Evolutionary conservation across 1,140 invertebrate genomes (phyloP), one percentile per base, ranked within the genome.

Genomic region (Diorhabda sublineata): DNA sequence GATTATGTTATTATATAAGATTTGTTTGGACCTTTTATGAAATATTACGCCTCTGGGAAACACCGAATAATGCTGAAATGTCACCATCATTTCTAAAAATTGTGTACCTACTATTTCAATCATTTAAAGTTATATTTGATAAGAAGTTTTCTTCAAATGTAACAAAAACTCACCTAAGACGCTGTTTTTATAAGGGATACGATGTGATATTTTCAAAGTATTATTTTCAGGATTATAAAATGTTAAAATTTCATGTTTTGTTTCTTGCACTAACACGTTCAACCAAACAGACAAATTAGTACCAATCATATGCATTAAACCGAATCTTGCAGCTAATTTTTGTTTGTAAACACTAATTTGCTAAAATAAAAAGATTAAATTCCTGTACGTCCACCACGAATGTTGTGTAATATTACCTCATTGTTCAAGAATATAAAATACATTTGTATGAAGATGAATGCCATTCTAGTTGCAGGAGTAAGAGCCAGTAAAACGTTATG

Each of bases 391-490:
- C 26, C 26, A 26, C 26, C 26, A 26, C 26, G 26, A 26, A 26
- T 26, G 26, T 26, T 26, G 26, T 0, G 1, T 26, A 26, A 26
- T 26, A 2, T 81, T 74, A 84, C 82, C 78, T 82, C 83, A 80
- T 82, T 83, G 77, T 80, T 81, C 52, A 81, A 66, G 83, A 98
- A 97, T 81, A 98, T 96, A 84, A 97, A 97, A 83, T 97, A 97
- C 90, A 97, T 96, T 82, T 97, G 95, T 76, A 96, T 94, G 81
- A 97, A 97, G 75, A 95, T 96, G 84, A 97, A 98, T 64, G 92
- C 90, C 92, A 97, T 95, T 71, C 94, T 84, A 0, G 93, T 92
- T 4, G 91, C 90, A 0, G 95, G 94, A 0, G 93, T 96, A 6
- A 97, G 78, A 0, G 92, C 93, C 47, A 95, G 82, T 76, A 97